phyloP scores from a whole-genome alignment of 2,113 vertebrate genomes.

The Siniperca chuatsi region DNA sequence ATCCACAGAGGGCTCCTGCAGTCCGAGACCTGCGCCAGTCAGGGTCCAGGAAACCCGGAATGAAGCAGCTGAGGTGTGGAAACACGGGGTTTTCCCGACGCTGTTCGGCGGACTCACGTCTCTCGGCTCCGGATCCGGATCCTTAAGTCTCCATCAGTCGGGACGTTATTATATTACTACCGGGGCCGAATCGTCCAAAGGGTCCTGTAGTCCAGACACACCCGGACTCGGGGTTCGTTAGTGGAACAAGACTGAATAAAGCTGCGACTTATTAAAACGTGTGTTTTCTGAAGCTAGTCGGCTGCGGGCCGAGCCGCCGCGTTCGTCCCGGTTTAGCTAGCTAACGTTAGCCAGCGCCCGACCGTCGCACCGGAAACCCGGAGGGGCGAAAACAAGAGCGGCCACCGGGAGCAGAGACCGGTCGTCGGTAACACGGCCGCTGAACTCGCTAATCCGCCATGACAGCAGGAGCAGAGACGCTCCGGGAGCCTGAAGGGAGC shows the following conservation, averaged over 20 bases:
- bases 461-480: too few species aligned
- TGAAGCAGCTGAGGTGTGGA: too few species aligned
- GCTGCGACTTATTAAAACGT: background rate
- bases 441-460: constrained; percentile 49
- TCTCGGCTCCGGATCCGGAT: background rate
- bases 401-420: background rate
- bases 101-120: background rate
- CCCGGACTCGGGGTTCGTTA: background rate
- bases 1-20: too few species aligned
- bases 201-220: rapidly evolving
- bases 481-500: too few species aligned
- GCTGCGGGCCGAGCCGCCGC: constrained; percentile 3
- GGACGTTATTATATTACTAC: background rate
- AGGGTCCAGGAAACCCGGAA: too few species aligned
- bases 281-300: background rate
- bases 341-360: constrained; percentile 14
- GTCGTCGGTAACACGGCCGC: constrained; percentile 8
- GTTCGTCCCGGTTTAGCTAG: background rate
- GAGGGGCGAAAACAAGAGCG: too few species aligned
- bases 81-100: background rate
- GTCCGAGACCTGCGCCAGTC: too few species aligned
- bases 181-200: background rate
- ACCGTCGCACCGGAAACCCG: background rate
- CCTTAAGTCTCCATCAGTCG: background rate
- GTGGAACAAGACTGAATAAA: rapidly evolving